Base-by-base conservation (phyloP, 2,888 invertebrate genomes). In the Incurvaria masculella region DNA sequence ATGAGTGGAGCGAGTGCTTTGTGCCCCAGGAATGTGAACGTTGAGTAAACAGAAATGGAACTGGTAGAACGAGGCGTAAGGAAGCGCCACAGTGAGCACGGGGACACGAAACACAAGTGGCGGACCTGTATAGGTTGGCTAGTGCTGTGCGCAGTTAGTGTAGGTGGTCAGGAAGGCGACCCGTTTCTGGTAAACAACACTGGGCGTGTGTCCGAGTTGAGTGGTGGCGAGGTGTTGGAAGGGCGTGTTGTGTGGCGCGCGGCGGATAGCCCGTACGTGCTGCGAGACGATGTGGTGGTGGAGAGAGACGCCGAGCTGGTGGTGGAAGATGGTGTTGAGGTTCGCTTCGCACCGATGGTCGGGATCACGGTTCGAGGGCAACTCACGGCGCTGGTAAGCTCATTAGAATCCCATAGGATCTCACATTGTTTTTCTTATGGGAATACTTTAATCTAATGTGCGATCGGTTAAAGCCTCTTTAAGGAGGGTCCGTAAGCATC, bases 281-380 rank as follows among this genome's bases (percentile, higher is more conserved):
- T 91, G 20, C 80, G 88, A 52, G 89, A 90, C 62, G 92, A 94
- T 71, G 78, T 95, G 49, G 80, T 89, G 58, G 81, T 97, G 46
- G 88, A 90, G 58, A 80, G 83, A 54, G 86, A 87, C 52, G 93
- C 88, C 0, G 89, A 89, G 61, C 75, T 98, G 59, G 81, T 88
- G 47, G 85, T 98, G 50, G 94, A 95, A 65, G 86, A 96, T 14
- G 98, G 97, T 21, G 94, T 95, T 0, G 89, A 88, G 60, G 76
- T 99, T 47, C 83, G 88, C 57, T 95, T 98, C 69, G 89, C 91
- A 4, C 92, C 97, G 2, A 94, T 94, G 76, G 86, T 92, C 59
- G 97, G 97, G 53, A 87, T 99, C 63, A 95, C 94, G 21, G 90
- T 98, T 42, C 85, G 91, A 61, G 98, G 98, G 57, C 85, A 89